Percentiles rank a stretch among this genome's conserved stretches.
phyloP scores from a whole-genome alignment of 2,888 invertebrate species.

The Fragum sueziense region DNA sequence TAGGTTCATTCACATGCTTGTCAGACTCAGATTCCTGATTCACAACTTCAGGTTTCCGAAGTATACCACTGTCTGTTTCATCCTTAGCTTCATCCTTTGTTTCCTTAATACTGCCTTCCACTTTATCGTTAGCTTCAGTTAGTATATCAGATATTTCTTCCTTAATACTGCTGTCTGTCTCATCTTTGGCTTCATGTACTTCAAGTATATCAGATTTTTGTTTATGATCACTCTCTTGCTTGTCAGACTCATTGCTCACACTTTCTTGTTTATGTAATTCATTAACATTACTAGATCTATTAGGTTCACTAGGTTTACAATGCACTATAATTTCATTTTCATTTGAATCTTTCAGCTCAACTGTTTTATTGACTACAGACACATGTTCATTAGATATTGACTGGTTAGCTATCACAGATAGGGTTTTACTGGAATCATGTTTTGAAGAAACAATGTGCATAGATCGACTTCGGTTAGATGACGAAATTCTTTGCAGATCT shows the following conservation, averaged over 20 bases:
- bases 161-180: no score
- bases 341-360: constrained; percentile 26
- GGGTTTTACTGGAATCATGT: constrained; percentile 22
- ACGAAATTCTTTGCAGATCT: constrained; percentile 26
- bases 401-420: constrained; percentile 32
- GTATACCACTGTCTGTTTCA: background rate
- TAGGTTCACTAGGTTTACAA: background rate
- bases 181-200: background rate
- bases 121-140: no score
- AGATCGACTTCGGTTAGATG: constrained; percentile 46
- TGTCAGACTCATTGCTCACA: background rate
- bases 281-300: background rate
- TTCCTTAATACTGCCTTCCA: no score
- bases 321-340: constrained; percentile 11
- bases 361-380: constrained; percentile 20
- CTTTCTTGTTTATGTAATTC: background rate
- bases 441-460: constrained; percentile 35
- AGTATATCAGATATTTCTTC: no score
- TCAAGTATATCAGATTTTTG: background rate
- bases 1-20: no score
- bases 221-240: background rate
- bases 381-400: constrained; percentile 22
- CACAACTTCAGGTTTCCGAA: background rate
- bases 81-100: background rate
- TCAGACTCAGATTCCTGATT: no score